Conservation (phyloP, 2,113 vertebrate genomes). For the Oplegnathus fasciatus region DNA sequence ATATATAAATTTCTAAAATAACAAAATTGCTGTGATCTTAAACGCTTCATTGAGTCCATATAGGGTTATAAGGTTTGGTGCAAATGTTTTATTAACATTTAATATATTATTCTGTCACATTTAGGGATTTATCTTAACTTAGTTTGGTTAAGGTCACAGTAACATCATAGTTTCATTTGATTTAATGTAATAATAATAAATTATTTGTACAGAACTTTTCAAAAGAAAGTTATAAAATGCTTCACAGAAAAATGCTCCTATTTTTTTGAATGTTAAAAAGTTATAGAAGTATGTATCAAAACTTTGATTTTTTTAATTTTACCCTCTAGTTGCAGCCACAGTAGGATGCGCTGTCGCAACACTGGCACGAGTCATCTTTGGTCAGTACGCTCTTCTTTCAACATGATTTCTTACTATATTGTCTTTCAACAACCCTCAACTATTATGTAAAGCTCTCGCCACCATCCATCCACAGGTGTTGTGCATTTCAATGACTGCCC, state of each 20-base stretch:
- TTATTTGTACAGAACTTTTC: too few relatives aligned
- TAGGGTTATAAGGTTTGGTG: too few relatives aligned
- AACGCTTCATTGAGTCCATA: neutral
- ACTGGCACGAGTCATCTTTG: constrained; percentile 8
- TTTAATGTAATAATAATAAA: too few relatives aligned
- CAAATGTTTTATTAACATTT: too few relatives aligned
- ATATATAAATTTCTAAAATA: too few relatives aligned
- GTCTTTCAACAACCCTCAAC: neutral
- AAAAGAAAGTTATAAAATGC: neutral
- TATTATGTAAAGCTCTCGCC: neutral
- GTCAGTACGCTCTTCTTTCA: constrained; percentile 9
- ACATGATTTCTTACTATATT: neutral
- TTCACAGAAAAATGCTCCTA: neutral
- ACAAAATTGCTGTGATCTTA: neutral
- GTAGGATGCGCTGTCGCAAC: fast-evolving
- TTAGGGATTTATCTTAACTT: too few relatives aligned
- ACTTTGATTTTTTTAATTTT: neutral
- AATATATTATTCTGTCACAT: too few relatives aligned
- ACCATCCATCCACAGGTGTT: constrained; percentile 37
- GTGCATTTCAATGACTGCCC: constrained; percentile 68
- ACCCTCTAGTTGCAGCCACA: neutral
- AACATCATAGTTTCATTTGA: neutral
- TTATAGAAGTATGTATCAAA: neutral
- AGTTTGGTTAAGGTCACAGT: too few relatives aligned
- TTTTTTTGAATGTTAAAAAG: neutral